Evolutionary conservation across 2,113 vertebrate species (phyloP), one percentile per base, ranked within the genome.

Genomic region (Onychorhynchus coronatus): DNA sequence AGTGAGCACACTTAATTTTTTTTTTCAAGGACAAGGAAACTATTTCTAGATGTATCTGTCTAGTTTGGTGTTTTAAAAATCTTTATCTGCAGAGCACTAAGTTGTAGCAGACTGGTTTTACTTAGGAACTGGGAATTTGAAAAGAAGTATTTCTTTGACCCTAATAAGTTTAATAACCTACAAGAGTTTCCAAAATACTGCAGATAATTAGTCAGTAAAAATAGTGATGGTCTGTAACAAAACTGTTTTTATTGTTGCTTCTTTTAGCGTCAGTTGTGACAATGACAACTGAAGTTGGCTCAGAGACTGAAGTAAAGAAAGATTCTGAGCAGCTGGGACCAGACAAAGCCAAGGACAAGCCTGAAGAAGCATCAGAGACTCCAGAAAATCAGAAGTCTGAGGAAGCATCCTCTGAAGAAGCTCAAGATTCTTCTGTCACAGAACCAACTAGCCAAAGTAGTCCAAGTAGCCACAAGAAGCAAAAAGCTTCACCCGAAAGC

Each of bases 261-360:
- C 67, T 97, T 97, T 42, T 96, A 99, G 99, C 89, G 82, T 98
- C 96, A 98, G 68, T 87, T 94, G 96, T 97, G 91, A 98, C 97
- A 97, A 99, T 99, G 99, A 99, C 99, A 86, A 99, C 99, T 96
- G 99, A 99, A 98, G 98, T 97, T 77, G 98, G 98, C 89, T 98
- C 98, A 65, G 97, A 98, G 63, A 98, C 98, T 0, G 99, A 99
- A 97, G 99, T 99, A 94, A 99, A 99, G 98, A 98, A 99, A 96
- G 98, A 99, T 82, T 97, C 98, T 42, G 98, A 98, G 70, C 96
- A 97, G 37, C 42, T 97, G n/a, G 97, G 76, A 81, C 50, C 95
- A 93, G 97, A 97, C 24, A 80, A 94, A 78, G 47, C 88, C 76
- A 97, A 97, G 81, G 97, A 95, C 44, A 98, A 98, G 16, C 56